These are phyloP conservation scores for Halcyon malimbica DNA, from an alignment of 2,113 vertebrate genomes.

Conservation along the genomic window DNA sequence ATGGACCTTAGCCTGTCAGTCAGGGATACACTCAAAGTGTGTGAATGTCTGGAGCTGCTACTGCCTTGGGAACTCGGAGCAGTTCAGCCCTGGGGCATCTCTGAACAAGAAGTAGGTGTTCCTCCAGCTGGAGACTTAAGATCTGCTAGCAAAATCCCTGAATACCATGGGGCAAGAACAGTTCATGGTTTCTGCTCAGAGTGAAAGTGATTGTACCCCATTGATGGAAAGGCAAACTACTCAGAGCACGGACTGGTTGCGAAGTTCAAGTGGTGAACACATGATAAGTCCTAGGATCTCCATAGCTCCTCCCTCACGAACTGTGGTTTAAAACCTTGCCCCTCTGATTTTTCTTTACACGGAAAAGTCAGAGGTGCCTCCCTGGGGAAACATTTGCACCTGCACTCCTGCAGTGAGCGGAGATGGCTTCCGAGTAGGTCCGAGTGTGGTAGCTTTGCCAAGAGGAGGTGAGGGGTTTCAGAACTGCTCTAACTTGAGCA, in stretches of 20 bases:
- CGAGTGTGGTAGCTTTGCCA: background rate
- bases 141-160: background rate
- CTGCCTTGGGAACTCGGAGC: background rate
- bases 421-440: background rate
- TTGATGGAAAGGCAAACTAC: background rate
- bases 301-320: rapidly evolving
- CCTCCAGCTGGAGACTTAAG: background rate
- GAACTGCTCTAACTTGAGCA: background rate
- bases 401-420: background rate
- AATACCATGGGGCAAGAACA: background rate
- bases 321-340: background rate
- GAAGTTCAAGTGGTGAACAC: rapidly evolving
- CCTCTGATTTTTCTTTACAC: background rate
- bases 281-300: rapidly evolving
- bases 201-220: rapidly evolving
- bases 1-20: background rate
- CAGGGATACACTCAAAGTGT: background rate
- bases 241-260: background rate
- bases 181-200: background rate
- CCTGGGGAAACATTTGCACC: background rate
- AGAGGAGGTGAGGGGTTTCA: background rate
- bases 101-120: background rate
- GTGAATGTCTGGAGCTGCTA: rapidly evolving
- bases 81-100: rapidly evolving
- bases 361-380: background rate